Evolutionary conservation across 2,113 vertebrate genomes (phyloP).

Genomic region (Speoplatyrhinus poulsoni): DNA sequence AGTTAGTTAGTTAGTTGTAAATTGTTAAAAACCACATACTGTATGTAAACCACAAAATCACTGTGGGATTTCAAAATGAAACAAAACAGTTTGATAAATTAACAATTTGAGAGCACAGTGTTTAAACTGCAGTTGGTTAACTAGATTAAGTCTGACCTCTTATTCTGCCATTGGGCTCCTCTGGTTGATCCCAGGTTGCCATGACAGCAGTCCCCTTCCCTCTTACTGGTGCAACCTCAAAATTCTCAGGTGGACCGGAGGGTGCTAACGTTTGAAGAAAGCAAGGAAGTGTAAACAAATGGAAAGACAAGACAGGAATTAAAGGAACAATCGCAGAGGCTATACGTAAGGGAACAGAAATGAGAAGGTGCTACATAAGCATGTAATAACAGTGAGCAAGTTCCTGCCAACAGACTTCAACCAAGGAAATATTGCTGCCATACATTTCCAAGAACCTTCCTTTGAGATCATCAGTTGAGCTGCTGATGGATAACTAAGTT

Average conservation of each 20-base stretch:
- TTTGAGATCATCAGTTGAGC: slow-evolving; percentile 48
- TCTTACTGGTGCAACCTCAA: slow-evolving; percentile 86
- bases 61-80: too few species aligned
- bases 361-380: slow-evolving; percentile 39
- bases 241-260: slow-evolving; percentile 89
- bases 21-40: neutral
- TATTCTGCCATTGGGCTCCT: slow-evolving; percentile 89
- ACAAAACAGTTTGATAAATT: neutral
- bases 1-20: neutral
- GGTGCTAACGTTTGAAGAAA: slow-evolving; percentile 79
- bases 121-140: neutral
- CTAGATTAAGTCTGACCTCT: slow-evolving; percentile 78
- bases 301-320: slow-evolving; percentile 28
- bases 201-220: slow-evolving; percentile 88
- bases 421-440: slow-evolving; percentile 45
- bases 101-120: neutral
- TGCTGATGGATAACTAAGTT: slow-evolving; percentile 44
- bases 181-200: slow-evolving; percentile 90
- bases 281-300: slow-evolving; percentile 27
- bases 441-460: slow-evolving; percentile 37
- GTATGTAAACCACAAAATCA: neutral
- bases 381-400: slow-evolving; percentile 30
- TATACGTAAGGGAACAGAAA: slow-evolving; percentile 22
- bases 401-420: slow-evolving; percentile 40
- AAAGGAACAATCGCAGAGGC: slow-evolving; percentile 21